Evolutionary conservation across 1,140 invertebrate genomes (phyloP), one percentile per base, ranked within the genome.

Genomic region (Dinothrombium tinctorium): DNA sequence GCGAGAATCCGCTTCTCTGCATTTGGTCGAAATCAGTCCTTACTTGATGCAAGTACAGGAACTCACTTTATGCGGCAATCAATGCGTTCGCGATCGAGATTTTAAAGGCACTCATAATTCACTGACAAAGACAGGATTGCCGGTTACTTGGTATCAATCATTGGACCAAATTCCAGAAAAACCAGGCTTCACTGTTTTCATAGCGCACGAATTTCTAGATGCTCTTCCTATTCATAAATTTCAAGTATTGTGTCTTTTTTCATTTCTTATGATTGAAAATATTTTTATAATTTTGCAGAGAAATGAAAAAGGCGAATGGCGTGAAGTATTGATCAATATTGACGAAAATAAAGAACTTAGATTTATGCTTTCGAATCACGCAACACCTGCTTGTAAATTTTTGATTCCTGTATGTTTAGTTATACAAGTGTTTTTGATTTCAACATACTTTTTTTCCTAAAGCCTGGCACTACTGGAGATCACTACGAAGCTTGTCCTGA

Each of bases 161-260:
- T 21, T 44, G 3, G 29, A 44, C 15, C 17, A 43, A n/a, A 39
- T 44, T 5, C 24, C 29, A 7, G 24, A 42, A 32, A 44, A 49
- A 4, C 60, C 64, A 24, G 59, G 63, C 0, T 90, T 92, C 55
- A 77, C 74, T n/a, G 67, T 86, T 50, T 72, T 76, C 51, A 56
- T 96, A 31, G 90, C 87, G 31, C 81, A 98, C 63, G 92, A 98
- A 61, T 96, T 95, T 62, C 89, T 98, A 56, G 92, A 98, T 71
- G 89, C 84, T n/a, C 59, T 96, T 17, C 90, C 90, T 2, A 73
- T 95, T 49, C 86, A 96, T 54, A 90, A 94, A 60, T 82, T 66
- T 35, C 53, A 80, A 69, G 43, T 44, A 44, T 33, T 22, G 3
- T 22, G 2, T 31, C 14, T 35, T 31, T 9, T 20, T 41, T 33